Evolutionary conservation across 2,888 invertebrate species (phyloP).

Genomic region (Chrysolina oricalcia): DNA sequence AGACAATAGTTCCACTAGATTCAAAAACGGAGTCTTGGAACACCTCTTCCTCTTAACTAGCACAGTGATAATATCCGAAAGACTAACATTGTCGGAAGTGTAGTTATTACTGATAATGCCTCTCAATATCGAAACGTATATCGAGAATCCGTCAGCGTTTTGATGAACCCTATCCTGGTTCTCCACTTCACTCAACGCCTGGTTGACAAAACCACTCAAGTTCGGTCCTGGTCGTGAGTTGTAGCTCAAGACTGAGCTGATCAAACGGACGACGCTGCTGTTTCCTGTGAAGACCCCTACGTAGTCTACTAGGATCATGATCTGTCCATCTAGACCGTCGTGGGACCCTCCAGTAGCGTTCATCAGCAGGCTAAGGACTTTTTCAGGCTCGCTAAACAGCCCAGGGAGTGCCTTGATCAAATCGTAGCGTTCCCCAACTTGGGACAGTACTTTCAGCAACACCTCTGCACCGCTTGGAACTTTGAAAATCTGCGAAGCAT

Average conservation of each 20-base stretch:
- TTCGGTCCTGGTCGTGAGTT: slow-evolving; percentile 20
- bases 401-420: slow-evolving; percentile 17
- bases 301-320: slow-evolving; percentile 32
- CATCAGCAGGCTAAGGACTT: slow-evolving; percentile 13
- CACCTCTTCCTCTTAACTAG: slow-evolving; percentile 34
- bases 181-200: slow-evolving; percentile 26
- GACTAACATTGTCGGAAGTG: slow-evolving; percentile 33
- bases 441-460: slow-evolving; percentile 34
- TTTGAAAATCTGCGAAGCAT: slow-evolving; percentile 25
- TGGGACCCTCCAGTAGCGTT: slow-evolving; percentile 41
- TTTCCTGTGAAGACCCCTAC: slow-evolving; percentile 11
- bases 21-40: slow-evolving; percentile 24
- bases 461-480: slow-evolving; percentile 36
- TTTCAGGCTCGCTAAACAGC: slow-evolving; percentile 29
- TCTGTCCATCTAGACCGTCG: slow-evolving; percentile 43
- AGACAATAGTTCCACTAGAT: slow-evolving; percentile 28
- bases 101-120: slow-evolving; percentile 33
- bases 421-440: slow-evolving; percentile 32
- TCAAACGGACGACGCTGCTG: slow-evolving; percentile 27
- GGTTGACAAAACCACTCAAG: slow-evolving; percentile 18
- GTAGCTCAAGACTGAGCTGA: slow-evolving; percentile 33
- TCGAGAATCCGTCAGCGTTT: slow-evolving; percentile 1
- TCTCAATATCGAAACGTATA: not conserved
- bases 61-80: slow-evolving; percentile 37
- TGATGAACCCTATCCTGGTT: slow-evolving; percentile 27